Base-by-base conservation (phyloP, 2,888 invertebrate genomes). In the Congeria kusceri region DNA sequence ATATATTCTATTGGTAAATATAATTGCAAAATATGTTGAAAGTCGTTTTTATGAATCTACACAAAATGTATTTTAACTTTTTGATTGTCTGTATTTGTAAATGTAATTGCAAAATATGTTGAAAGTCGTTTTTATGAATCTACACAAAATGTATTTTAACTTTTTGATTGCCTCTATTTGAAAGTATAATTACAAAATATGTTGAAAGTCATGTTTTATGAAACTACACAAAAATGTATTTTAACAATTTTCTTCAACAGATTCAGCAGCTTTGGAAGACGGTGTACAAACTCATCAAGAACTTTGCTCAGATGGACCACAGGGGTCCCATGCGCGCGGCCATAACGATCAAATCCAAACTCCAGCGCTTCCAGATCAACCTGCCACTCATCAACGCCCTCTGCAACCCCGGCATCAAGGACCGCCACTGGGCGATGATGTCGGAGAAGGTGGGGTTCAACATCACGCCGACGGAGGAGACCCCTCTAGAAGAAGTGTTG, bases 331-430 rank as follows among this genome's bases (percentile, higher is more conserved):
- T 93, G 84, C 86, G 90, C 61, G 93, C 92, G 15, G 88, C 93
- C 0, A 84, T 88, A 5, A 91, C 91, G 18, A 93, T 93, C 75
- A 93, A 93, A 76, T 88, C 89, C 29, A 92, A 91, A 63, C 87
- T 93, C 65, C 93, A 93, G 87, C 93, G 92, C 79, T 93, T 93
- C 86, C 92, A 91, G 85, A 92, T 92, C 66, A 92, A 93, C 85
- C 90, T 93, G 89, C 93, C 93, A 0, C 89, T 92, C 5, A 92
- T 93, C 64, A 90, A 89, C 67, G 90, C 91, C 18, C 86, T 93
- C 39, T 93, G 93, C 86, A 93, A 92, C 77, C 92, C 92, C 5
- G 93, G 93, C 46, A 91, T 93, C 73, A 93, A 93, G 81, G 83
- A 91, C 65, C 86, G 93, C 28, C 93, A 93, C 81, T 93, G 93